These are phyloP conservation scores for Ectropis grisescens DNA, from an alignment of 1,140 invertebrate genomes.

Conservation along the genomic window DNA sequence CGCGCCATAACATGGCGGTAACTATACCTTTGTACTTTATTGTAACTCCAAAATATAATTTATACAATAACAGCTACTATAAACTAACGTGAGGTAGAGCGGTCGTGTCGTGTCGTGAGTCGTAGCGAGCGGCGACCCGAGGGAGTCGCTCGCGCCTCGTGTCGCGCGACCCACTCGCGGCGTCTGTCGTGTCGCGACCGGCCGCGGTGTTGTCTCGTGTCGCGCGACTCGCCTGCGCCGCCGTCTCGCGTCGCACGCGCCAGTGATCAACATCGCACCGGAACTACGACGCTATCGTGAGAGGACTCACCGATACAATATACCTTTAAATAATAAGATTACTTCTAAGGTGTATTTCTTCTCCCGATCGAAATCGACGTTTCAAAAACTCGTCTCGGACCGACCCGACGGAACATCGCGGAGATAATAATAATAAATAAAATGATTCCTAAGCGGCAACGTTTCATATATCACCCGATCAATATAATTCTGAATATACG, in stretches of 20 bases:
- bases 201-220: not conserved
- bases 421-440: conserved; percentile 64
- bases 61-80: conserved; percentile 62
- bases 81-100: conserved; percentile 63
- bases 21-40: conserved; percentile 41
- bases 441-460: conserved; percentile 64
- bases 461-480: conserved; percentile 68
- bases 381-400: conserved; percentile 65
- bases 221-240: conserved; percentile 11
- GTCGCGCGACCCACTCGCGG: no score
- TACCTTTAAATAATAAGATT: conserved; percentile 63
- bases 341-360: conserved; percentile 67
- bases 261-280: conserved; percentile 65
- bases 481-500: conserved; percentile 69
- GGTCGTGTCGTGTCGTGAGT: conserved; percentile 30
- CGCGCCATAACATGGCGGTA: conserved; percentile 26
- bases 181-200: no score
- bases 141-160: conserved; percentile 10
- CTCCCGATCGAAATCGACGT: conserved; percentile 66
- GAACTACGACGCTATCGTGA: conserved; percentile 58
- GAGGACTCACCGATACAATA: conserved; percentile 41
- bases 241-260: conserved; percentile 13
- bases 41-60: conserved; percentile 62
- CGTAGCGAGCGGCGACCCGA: not conserved
- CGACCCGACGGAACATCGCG: conserved; percentile 61